Evolutionary conservation across 1,140 invertebrate species (phyloP), one percentile per base, ranked within the genome.

Genomic region (Camponotus floridanus): DNA sequence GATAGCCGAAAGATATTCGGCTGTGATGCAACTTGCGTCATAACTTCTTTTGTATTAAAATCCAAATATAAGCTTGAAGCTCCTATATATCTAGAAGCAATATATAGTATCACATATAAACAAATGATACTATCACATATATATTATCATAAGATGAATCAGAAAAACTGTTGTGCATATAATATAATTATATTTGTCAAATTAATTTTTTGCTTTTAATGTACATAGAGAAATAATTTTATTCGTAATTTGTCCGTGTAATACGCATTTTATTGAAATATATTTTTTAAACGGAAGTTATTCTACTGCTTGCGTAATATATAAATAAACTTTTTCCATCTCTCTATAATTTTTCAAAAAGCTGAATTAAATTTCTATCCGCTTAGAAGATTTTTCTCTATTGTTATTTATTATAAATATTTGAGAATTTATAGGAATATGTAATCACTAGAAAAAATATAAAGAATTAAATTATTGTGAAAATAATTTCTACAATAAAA

Each of bases 1-100:
- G 55, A 74, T 48, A 83, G 55, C 57, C 68, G 68, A 55, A 45
- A 83, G 79, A 55, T 83, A 83, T 83, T 55, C 68, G 70, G 42
- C 31, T 83, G 33, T 39, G 31, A 36, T 83, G 55, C 18, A 15
- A 31, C 70, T 55, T 36, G 67, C 51, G 15, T 70, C 68, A 18
- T 74, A 83, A 62, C 33, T 31, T 61, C 39, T 42, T 83, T 61
- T 61, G 55, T 74, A 80, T 68, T 68, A 74, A 31, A 7, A 83
- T 31, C 55, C 8, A 73, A 74, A 26, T 26, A 26, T 26, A 26
- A 26, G 26, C 26, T 26, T 1, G 26, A 26, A 26, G 26, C 26
- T 26, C 26, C 26, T 83, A 13, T 31, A 74, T 74, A 74, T 81
- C 51, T 39, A 8, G 9, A 62, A 61, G 39, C 39, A 62, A 3